phyloP scores from a whole-genome alignment of 2,113 vertebrate genomes.

The Vombatus ursinus region DNA sequence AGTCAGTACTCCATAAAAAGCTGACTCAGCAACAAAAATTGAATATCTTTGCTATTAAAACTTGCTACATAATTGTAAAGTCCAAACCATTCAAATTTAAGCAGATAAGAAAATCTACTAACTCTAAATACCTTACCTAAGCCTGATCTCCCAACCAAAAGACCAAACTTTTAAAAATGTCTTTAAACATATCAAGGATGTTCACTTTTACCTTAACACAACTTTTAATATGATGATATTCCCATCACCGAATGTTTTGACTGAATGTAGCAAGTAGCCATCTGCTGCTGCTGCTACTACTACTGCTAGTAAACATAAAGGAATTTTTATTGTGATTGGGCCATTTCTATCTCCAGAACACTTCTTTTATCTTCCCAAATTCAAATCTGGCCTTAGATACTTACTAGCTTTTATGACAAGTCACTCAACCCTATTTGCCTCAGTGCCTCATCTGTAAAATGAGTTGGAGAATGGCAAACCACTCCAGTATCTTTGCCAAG shows the following conservation, averaged over 20 bases:
- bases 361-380: background rate
- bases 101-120: slow-evolving; percentile 29
- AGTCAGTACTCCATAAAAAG: slow-evolving; percentile 26
- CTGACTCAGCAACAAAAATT: slow-evolving; percentile 23
- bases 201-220: slow-evolving; percentile 37
- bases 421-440: background rate
- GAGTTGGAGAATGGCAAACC: background rate
- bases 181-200: slow-evolving; percentile 60
- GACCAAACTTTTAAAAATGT: slow-evolving; percentile 58
- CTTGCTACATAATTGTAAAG: slow-evolving; percentile 47
- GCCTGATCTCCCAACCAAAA: slow-evolving; percentile 58
- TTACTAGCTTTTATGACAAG: background rate
- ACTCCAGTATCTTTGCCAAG: background rate
- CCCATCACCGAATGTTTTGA: slow-evolving; percentile 41
- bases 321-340: background rate
- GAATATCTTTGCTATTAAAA: slow-evolving; percentile 33
- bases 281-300: too few species aligned
- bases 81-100: slow-evolving; percentile 19
- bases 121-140: slow-evolving; percentile 64
- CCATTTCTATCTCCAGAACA: background rate
- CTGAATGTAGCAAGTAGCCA: slow-evolving; percentile 32
- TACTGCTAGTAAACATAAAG: background rate
- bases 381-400: background rate
- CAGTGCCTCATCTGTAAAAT: background rate
- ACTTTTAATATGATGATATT: slow-evolving; percentile 34